phyloP scores from a whole-genome alignment of 1,140 invertebrate genomes.

The Ips typographus region DNA sequence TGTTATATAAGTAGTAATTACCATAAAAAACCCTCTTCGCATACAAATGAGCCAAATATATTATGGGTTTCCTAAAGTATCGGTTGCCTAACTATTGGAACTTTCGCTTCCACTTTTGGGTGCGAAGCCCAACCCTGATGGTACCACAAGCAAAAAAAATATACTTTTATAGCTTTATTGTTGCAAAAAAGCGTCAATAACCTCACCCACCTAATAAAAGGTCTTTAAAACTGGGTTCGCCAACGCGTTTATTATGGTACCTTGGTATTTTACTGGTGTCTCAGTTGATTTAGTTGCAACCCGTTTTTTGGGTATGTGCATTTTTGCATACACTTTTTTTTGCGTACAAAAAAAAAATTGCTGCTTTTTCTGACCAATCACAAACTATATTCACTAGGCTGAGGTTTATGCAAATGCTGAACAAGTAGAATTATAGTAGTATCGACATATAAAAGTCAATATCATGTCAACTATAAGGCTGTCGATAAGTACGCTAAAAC shows the following conservation, averaged over 20 bases:
- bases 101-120: no score
- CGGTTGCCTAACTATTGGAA: neutral
- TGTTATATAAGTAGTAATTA: neutral
- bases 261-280: no score
- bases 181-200: neutral
- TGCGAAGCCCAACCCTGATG: no score
- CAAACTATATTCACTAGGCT: neutral
- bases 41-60: neutral
- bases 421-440: no score
- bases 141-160: no score
- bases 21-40: neutral
- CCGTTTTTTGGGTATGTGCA: neutral
- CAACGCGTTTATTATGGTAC: neutral
- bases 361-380: neutral
- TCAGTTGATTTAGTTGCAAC: neutral
- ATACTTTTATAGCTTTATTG: neutral
- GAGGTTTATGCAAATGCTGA: neutral
- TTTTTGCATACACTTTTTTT: neutral
- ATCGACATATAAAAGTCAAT: no score
- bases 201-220: slow-evolving; percentile 1
- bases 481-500: no score
- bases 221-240: neutral
- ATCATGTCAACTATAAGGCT: no score
- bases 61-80: neutral
- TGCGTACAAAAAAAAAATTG: neutral